phyloP scores from a whole-genome alignment of 2,797 vertebrate species.

The Cephalopachus bancanus region DNA sequence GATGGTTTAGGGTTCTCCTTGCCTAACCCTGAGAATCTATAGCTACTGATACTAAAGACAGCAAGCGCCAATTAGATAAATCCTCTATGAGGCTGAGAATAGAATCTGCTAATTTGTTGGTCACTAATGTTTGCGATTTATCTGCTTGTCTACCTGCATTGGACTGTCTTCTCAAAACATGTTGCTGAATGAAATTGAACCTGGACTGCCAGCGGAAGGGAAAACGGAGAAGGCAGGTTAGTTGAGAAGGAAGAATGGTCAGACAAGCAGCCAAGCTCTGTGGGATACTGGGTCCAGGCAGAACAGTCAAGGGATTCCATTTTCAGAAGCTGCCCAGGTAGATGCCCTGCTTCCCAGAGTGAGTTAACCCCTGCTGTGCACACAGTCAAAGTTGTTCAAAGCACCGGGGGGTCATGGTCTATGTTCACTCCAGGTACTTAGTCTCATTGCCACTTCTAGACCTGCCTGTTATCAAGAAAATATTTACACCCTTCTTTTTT shows the following conservation, averaged over 20 bases:
- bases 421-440: neutral
- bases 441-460: neutral
- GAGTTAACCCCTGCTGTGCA: fast-evolving
- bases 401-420: neutral
- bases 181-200: neutral
- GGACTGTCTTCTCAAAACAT: neutral
- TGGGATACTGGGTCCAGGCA: neutral
- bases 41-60: neutral
- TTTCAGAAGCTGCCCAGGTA: neutral
- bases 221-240: neutral
- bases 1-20: neutral
- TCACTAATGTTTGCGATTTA: neutral
- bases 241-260: neutral
- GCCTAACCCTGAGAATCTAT: neutral
- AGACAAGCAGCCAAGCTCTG: neutral
- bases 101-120: neutral
- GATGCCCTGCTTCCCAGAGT: neutral
- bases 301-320: neutral
- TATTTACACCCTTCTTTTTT: neutral
- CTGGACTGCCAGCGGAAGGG: neutral
- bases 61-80: neutral
- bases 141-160: neutral
- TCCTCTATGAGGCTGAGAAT: neutral
- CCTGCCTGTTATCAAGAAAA: neutral
- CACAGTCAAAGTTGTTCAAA: neutral